phyloP scores from a whole-genome alignment of 2,797 vertebrate species.

The Takifugu ocellatus region DNA sequence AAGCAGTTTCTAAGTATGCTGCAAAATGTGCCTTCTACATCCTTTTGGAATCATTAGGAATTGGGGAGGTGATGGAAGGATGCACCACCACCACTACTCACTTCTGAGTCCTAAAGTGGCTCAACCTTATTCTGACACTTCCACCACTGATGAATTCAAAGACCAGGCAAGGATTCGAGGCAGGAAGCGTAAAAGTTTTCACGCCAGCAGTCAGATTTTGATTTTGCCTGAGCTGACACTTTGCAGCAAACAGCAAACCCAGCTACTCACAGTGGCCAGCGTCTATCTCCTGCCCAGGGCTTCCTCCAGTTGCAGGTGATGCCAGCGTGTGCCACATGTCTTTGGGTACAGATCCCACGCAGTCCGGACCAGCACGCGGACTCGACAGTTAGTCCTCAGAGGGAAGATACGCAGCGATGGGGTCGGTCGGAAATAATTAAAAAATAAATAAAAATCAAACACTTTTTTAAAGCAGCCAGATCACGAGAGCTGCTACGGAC shows the following conservation, averaged over 20 bases:
- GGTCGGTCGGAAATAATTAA: constrained; percentile 5
- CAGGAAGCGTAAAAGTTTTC: too few relatives aligned
- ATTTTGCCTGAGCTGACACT: too few relatives aligned
- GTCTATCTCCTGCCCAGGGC: constrained; percentile 52
- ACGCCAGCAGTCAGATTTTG: too few relatives aligned
- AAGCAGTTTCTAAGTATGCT: constrained; percentile 11
- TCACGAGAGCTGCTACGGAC: constrained; percentile 16
- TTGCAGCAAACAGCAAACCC: neutral
- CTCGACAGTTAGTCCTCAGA: constrained; percentile 10
- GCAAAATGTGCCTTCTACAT: constrained; percentile 30
- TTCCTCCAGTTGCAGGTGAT: constrained; percentile 57
- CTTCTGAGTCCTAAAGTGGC: constrained; percentile 42
- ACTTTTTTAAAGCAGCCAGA: constrained; percentile 33
- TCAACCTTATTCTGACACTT: constrained; percentile 9
- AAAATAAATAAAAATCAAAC: constrained; percentile 17
- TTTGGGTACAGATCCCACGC: constrained; percentile 26
- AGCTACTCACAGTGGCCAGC: constrained; percentile 66
- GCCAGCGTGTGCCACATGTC: constrained; percentile 69
- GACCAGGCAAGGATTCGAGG: too few relatives aligned
- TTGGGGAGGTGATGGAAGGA: constrained; percentile 31
- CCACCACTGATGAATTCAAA: too few relatives aligned
- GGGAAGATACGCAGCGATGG: constrained; percentile 16
- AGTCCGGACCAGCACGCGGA: constrained; percentile 21
- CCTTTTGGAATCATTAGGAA: constrained; percentile 26
- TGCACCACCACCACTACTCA: constrained; percentile 22